phyloP scores from a whole-genome alignment of 2,888 invertebrate species.

The Charanyca ferruginea region DNA sequence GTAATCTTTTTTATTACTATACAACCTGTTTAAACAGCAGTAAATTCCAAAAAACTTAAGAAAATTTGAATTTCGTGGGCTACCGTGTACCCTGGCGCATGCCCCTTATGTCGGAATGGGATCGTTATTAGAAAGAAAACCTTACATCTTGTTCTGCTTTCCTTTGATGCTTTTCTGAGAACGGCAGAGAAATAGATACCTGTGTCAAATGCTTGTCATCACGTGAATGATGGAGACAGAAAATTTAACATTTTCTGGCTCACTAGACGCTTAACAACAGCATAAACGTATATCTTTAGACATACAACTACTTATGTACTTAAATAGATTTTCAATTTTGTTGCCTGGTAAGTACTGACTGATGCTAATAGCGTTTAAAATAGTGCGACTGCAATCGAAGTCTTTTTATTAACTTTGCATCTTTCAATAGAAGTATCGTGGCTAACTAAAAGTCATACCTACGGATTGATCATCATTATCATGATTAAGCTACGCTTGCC shows the following conservation, averaged over 20 bases:
- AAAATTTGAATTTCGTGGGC: too few species aligned
- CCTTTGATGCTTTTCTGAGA: neutral
- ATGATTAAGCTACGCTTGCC: too few species aligned
- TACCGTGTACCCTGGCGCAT: too few species aligned
- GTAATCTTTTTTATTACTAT: too few species aligned
- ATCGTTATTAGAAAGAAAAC: constrained; percentile 4
- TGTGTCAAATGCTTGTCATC: constrained; percentile 19
- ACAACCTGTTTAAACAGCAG: too few species aligned
- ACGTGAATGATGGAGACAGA: constrained; percentile 11
- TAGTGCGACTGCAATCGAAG: too few species aligned
- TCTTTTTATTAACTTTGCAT: too few species aligned
- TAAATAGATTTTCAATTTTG: neutral
- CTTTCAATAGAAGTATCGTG: neutral
- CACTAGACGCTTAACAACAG: constrained; percentile 36
- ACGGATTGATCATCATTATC: too few species aligned
- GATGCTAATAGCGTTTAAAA: too few species aligned
- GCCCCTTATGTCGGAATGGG: too few species aligned
- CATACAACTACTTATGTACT: neutral
- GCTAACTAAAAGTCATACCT: too few species aligned
- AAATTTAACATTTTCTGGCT: constrained; percentile 43
- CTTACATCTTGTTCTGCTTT: neutral
- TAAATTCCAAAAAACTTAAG: too few species aligned
- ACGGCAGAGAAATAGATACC: constrained; percentile 22
- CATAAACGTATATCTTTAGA: neutral
- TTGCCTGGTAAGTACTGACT: neutral